Conservation (phyloP, 2,797 vertebrate genomes). For the Artibeus lituratus region DNA sequence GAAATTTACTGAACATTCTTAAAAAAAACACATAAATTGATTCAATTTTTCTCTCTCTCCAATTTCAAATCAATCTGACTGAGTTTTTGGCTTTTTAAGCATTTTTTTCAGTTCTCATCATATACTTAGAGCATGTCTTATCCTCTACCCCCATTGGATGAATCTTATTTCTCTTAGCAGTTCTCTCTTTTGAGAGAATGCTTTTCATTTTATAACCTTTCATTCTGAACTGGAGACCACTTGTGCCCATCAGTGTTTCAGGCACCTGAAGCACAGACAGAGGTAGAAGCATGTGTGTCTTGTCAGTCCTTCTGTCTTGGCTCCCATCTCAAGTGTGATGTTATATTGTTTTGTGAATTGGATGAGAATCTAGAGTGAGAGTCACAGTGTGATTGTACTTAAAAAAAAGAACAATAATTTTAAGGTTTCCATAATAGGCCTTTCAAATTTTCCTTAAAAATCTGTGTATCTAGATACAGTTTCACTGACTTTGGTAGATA, state of each 20-base stretch:
- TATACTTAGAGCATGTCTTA: neutral
- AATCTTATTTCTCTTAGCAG: neutral
- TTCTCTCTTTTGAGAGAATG: neutral
- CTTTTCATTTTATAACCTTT: neutral
- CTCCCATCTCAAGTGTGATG: neutral
- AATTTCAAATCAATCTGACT: neutral
- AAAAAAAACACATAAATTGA: neutral
- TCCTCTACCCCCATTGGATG: neutral
- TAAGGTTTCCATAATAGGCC: neutral
- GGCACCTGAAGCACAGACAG: neutral
- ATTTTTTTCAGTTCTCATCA: neutral
- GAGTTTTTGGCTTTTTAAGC: neutral
- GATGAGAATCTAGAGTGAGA: neutral
- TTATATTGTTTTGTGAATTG: neutral
- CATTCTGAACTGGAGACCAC: neutral
- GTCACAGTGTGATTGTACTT: neutral
- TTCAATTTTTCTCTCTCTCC: neutral
- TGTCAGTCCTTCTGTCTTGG: neutral
- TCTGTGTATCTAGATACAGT: neutral
- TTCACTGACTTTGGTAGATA: neutral
- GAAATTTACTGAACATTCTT: neutral
- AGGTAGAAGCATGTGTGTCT: neutral
- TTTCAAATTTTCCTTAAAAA: neutral
- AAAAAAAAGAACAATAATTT: neutral
- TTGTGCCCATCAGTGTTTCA: neutral